Conservation (phyloP, 2,113 vertebrate species). For the Colius striatus region DNA sequence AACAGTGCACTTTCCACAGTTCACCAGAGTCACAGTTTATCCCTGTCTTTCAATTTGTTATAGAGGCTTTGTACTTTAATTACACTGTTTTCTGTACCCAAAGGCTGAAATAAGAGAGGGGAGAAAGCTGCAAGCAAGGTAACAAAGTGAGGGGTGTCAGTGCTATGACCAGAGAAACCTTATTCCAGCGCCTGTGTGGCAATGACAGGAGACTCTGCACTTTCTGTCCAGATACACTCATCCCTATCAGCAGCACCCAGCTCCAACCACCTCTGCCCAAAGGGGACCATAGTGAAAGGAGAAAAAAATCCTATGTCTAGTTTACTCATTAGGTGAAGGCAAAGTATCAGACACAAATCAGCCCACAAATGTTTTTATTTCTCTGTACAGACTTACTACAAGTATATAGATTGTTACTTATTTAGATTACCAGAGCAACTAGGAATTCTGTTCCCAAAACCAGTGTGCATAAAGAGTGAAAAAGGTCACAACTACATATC, state of each 20-base stretch:
- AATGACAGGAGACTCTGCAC: neutral
- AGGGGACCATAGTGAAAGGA: neutral
- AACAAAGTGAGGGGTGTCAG: neutral
- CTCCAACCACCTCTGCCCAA: neutral
- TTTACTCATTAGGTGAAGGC: neutral
- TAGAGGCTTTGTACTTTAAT: neutral
- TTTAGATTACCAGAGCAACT: neutral
- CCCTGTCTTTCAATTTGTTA: neutral
- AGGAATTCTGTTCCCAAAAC: neutral
- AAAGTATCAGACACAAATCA: neutral
- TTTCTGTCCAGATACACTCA: neutral
- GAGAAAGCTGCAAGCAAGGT: neutral
- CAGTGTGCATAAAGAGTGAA: neutral
- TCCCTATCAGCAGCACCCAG: neutral
- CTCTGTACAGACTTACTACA: neutral
- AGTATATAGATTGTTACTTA: neutral
- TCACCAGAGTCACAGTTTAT: rapidly evolving
- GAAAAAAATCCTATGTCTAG: neutral
- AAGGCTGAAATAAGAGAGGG: neutral
- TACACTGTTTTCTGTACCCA: neutral
- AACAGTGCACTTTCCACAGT: neutral
- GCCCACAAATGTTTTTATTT: neutral
- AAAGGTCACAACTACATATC: neutral
- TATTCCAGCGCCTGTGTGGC: neutral
- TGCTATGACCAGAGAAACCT: neutral